These are phyloP conservation scores for Ovis aries DNA, from an alignment of 2,113 vertebrate genomes.

Conservation along the genomic window ARS-UI_Ramb_v3.0 NC_056076.1:15042001-15042500, in stretches of 20 bases:
- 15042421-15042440: fast-evolving
- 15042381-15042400: neutral
- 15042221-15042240: fast-evolving
- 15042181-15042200: neutral
- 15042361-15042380: neutral
- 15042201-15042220: neutral
- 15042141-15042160: neutral
- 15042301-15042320: too few relatives aligned
- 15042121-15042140: neutral
- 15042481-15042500: neutral
- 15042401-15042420: too few relatives aligned
- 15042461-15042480: neutral
- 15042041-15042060: neutral
- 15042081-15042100: neutral
- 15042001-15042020: neutral
- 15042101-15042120: neutral
- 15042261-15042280: neutral
- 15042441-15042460: neutral
- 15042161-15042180: neutral
- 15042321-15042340: neutral
- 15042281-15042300: neutral
- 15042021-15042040: constrained; percentile 3
- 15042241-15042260: neutral
- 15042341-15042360: neutral
- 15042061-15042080: neutral